Percentiles rank a stretch among this genome's conserved stretches.
Evolutionary conservation across 2,113 vertebrate genomes (phyloP).

Genomic region (Bothrops jararaca): DNA sequence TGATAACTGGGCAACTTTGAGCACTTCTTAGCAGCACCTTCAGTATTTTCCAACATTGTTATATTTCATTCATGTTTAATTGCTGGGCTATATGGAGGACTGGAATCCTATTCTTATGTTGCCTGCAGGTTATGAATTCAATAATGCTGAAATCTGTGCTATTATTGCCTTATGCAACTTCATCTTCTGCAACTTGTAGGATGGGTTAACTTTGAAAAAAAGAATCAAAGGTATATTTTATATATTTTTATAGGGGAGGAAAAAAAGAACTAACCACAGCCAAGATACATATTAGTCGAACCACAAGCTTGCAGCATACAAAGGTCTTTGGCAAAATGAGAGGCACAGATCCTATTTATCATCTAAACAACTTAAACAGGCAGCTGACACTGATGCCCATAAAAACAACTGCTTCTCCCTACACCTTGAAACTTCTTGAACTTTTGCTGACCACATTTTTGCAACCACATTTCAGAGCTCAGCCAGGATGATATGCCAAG

Average conservation of each 20-base stretch:
- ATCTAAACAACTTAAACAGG: neutral
- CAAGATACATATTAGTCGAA: neutral
- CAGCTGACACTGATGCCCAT: neutral
- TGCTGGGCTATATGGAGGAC: neutral
- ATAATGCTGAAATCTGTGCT: neutral
- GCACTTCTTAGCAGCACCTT: neutral
- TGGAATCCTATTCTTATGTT: neutral
- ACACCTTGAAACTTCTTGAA: conserved; percentile 25
- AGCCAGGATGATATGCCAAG: neutral
- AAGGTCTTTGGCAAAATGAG: conserved; percentile 8
- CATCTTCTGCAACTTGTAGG: neutral
- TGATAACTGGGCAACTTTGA: neutral
- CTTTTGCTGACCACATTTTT: neutral
- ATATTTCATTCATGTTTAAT: neutral
- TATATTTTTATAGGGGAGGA: neutral
- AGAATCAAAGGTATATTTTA: neutral
- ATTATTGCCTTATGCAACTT: neutral
- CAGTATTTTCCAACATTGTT: neutral
- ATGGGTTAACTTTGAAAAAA: neutral
- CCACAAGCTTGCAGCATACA: neutral
- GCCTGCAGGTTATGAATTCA: neutral
- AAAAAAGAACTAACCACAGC: neutral
- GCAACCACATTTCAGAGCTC: neutral
- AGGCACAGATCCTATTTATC: neutral
- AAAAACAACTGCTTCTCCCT: neutral